Base-by-base conservation (phyloP, 1,140 invertebrate species). In the Procambarus virginalis region DNA sequence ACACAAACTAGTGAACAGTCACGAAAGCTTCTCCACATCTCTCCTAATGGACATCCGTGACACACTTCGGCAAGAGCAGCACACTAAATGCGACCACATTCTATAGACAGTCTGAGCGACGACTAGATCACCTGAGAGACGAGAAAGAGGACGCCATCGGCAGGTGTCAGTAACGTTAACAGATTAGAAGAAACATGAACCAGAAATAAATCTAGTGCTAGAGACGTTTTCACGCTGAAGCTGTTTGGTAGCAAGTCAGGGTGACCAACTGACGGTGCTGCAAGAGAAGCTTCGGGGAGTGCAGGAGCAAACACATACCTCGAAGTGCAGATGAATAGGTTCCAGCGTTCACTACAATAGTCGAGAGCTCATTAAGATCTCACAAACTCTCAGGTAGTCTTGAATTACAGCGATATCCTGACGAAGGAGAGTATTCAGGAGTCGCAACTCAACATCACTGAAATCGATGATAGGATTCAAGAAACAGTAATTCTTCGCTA, bases 31-130 rank as follows among this genome's bases (percentile, higher is more conserved):
- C 22, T 12, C 78, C 6, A 58, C 78, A 9, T 51, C 75, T 14
- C 68, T 87, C 60, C 78, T 87, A 34, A 87, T 48, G 78, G 86
- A 87, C 22, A 87, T 87, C 48, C 77, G 86, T 3, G 86, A 81
- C 64, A 48, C 60, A 34, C 86, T 87, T 2, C 49, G 49, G 34
- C 14, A 45, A 3, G 22, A 55, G 6, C 55, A 51, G 45, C 60
- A 75, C 14, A 22, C 45, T 6, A 5, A 68, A 12, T 48, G 22
- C 2, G n/a, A 80, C 9, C 20, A 51, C 48, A 64, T 4, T 60
- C 58, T 9, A 77, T 22, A 49, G 34, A 51, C 22, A 45, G 34
- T 46, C n/a, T 60, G 46, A 85, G 45, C 70, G 77, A 14, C 22
- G 49, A 14, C 84, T 76, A 3, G 17, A 58, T 4, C 34, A 64